These are phyloP conservation scores for Epizoanthus stellaris DNA, from an alignment of 92 coral and sea anemone species.

Conservation along the genomic window DNA sequence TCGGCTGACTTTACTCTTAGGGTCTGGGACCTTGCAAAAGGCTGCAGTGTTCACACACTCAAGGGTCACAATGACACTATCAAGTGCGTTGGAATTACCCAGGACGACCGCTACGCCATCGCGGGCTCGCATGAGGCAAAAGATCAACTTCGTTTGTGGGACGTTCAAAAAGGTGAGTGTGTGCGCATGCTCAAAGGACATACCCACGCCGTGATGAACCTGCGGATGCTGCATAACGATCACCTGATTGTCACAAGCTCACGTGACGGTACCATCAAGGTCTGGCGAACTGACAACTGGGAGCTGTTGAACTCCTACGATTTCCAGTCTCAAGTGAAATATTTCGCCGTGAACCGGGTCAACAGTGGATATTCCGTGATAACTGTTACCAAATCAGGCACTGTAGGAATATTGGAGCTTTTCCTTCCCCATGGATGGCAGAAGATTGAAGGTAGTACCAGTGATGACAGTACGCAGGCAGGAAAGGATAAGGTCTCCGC, in stretches of 20 bases:
- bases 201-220: slow-evolving; percentile 81
- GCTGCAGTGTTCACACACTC: slow-evolving; percentile 56
- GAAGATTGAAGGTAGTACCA: background rate
- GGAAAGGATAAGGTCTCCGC: background rate
- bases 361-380: slow-evolving; percentile 63
- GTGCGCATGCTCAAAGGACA: slow-evolving; percentile 72
- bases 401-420: slow-evolving; percentile 74
- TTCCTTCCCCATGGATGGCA: slow-evolving; percentile 26
- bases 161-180: slow-evolving; percentile 64
- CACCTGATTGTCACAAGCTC: slow-evolving; percentile 75
- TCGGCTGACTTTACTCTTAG: slow-evolving; percentile 75
- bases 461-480: background rate
- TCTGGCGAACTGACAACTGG: slow-evolving; percentile 69
- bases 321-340: slow-evolving; percentile 85
- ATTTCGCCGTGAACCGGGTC: slow-evolving; percentile 61
- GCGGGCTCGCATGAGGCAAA: slow-evolving; percentile 88
- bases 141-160: slow-evolving; percentile 82
- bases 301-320: slow-evolving; percentile 73
- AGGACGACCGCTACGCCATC: slow-evolving; percentile 68
- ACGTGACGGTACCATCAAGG: slow-evolving; percentile 85
- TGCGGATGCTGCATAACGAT: slow-evolving; percentile 50
- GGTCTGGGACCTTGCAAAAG: slow-evolving; percentile 63
- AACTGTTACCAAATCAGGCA: slow-evolving; percentile 83
- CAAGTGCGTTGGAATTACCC: slow-evolving; percentile 71
- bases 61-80: slow-evolving; percentile 73